These are phyloP conservation scores for Ethmia dodecea DNA, from an alignment of 2,888 invertebrate species.

Conservation along the genomic window DNA sequence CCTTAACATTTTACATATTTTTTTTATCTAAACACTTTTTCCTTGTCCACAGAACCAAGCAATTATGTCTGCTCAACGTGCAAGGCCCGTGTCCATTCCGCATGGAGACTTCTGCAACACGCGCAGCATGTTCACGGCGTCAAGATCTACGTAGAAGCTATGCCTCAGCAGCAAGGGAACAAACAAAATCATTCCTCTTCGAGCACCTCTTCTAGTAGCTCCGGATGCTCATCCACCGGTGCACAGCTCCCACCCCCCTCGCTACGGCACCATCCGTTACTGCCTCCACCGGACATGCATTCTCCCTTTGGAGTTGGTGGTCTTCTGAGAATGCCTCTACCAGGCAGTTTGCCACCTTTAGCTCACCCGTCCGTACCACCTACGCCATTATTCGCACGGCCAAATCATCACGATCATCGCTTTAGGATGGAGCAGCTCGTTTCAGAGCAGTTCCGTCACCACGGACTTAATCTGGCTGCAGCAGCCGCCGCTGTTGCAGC, in stretches of 20 bases:
- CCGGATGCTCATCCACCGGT: constrained; percentile 72
- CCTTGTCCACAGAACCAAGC: constrained; percentile 88
- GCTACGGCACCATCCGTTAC: constrained; percentile 81
- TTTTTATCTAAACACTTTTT: constrained; percentile 31
- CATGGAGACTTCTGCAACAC: constrained; percentile 96
- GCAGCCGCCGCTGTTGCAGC: constrained; percentile 84
- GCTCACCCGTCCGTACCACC: constrained; percentile 84
- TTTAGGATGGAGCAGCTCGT: constrained; percentile 91
- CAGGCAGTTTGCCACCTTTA: constrained; percentile 78
- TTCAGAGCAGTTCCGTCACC: constrained; percentile 88
- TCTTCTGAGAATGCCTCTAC: constrained; percentile 86
- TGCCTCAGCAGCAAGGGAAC: constrained; percentile 53
- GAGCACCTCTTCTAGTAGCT: constrained; percentile 76
- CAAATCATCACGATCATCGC: constrained; percentile 86
- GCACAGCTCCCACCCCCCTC: constrained; percentile 79
- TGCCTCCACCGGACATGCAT: constrained; percentile 85
- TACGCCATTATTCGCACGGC: constrained; percentile 85
- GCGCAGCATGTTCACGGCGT: constrained; percentile 96
- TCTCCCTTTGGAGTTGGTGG: constrained; percentile 86
- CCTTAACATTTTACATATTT: constrained; percentile 20
- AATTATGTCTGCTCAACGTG: constrained; percentile 97
- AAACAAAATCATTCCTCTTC: constrained; percentile 78
- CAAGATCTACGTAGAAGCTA: constrained; percentile 90
- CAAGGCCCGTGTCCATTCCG: constrained; percentile 93
- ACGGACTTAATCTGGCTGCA: constrained; percentile 86